Evolutionary conservation across 2,888 invertebrate species (phyloP).

Genomic region (Yponomeuta cagnagella): DNA sequence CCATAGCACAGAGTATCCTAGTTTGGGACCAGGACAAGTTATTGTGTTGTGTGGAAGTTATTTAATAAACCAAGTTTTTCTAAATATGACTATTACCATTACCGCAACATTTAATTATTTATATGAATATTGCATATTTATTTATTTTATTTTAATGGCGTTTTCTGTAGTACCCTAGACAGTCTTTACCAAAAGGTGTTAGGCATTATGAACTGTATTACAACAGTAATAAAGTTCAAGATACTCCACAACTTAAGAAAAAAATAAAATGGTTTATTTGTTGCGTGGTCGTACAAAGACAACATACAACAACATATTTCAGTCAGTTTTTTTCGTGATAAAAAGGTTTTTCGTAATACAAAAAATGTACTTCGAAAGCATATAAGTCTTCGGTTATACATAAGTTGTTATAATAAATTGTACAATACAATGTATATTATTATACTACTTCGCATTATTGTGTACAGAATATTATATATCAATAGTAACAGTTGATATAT

Average conservation of each 20-base stretch:
- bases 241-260: background rate
- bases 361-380: background rate
- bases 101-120: too few relatives aligned
- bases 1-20: too few relatives aligned
- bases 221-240: background rate
- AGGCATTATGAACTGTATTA: background rate
- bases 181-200: background rate
- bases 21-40: too few relatives aligned
- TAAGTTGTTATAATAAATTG: background rate
- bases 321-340: background rate
- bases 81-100: too few relatives aligned
- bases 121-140: too few relatives aligned
- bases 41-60: too few relatives aligned
- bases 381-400: background rate
- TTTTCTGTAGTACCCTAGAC: background rate
- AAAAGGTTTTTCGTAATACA: background rate
- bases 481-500: background rate
- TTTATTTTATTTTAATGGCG: too few relatives aligned
- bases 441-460: background rate
- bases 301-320: slow-evolving; percentile 2
- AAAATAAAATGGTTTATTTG: background rate
- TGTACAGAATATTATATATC: background rate
- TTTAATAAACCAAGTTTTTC: too few relatives aligned
- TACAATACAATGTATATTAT: slow-evolving; percentile 14
- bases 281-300: background rate